Evolutionary conservation across 2,888 invertebrate genomes (phyloP).

Genomic region (Pyrrhosoma nymphula): DNA sequence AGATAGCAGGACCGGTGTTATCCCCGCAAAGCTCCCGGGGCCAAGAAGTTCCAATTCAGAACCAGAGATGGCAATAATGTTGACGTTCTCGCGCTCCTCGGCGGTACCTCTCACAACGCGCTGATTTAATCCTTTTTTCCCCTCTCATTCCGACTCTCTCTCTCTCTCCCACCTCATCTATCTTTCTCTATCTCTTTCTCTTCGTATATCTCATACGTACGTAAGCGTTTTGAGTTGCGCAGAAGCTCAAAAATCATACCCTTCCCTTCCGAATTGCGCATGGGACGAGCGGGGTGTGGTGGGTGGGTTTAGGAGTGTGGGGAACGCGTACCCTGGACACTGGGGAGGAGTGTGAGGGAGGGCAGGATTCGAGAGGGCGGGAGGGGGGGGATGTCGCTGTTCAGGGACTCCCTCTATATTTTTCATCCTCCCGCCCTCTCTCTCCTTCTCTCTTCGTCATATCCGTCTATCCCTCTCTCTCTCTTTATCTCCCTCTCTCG

Average conservation of each 20-base stretch:
- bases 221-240: slow-evolving; percentile 67
- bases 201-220: slow-evolving; percentile 56
- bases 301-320: background rate
- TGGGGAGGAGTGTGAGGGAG: slow-evolving; percentile 2
- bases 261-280: slow-evolving; percentile 29
- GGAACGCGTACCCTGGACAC: background rate
- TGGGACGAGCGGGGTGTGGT: background rate
- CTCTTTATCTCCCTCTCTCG: background rate
- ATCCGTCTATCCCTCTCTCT: background rate
- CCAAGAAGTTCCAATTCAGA: slow-evolving; percentile 43
- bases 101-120: slow-evolving; percentile 12
- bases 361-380: background rate
- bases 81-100: slow-evolving; percentile 37
- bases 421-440: background rate
- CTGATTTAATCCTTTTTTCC: slow-evolving; percentile 64
- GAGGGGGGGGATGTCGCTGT: background rate
- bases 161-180: background rate
- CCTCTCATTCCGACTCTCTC: background rate
- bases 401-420: background rate
- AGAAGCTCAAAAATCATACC: slow-evolving; percentile 67
- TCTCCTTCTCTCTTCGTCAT: background rate
- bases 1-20: slow-evolving; percentile 42
- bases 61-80: slow-evolving; percentile 63
- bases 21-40: background rate
- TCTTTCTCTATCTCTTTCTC: background rate